Evolutionary conservation across 2,888 invertebrate species (phyloP).

Genomic region (Choreutis nemorana): DNA sequence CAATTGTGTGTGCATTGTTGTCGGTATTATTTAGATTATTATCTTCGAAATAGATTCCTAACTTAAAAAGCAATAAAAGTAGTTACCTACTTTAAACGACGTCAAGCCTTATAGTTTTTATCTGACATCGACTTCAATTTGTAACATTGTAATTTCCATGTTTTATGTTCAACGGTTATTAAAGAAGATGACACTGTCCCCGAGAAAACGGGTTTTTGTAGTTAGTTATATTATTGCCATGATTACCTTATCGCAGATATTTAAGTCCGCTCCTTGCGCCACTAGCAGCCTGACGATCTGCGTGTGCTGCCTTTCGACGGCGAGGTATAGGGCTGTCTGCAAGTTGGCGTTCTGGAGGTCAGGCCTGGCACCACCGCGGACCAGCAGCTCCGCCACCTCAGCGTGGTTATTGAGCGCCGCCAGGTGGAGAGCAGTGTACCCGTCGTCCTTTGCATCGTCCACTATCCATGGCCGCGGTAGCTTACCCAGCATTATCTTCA

Average conservation of each 20-base stretch:
- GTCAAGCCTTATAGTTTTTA: too few relatives aligned
- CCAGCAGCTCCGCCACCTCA: slow-evolving; percentile 91
- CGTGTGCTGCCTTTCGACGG: slow-evolving; percentile 97
- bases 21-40: too few relatives aligned
- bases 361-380: slow-evolving; percentile 91
- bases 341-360: slow-evolving; percentile 96
- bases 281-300: slow-evolving; percentile 95
- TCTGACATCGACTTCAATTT: too few relatives aligned
- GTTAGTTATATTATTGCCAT: too few relatives aligned
- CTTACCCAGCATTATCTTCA: slow-evolving; percentile 93
- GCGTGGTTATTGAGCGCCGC: slow-evolving; percentile 97
- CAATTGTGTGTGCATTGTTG: too few relatives aligned
- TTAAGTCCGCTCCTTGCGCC: slow-evolving; percentile 91
- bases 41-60: too few relatives aligned
- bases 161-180: too few relatives aligned
- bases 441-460: slow-evolving; percentile 98
- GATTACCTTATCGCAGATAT: slow-evolving; percentile 97
- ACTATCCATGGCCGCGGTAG: slow-evolving; percentile 96
- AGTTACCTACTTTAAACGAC: too few relatives aligned
- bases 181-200: background rate
- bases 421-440: slow-evolving; percentile 94
- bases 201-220: background rate
- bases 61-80: too few relatives aligned
- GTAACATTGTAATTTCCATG: too few relatives aligned
- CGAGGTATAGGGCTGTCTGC: slow-evolving; percentile 92